Percentiles rank a stretch among this genome's conserved stretches.
Evolutionary conservation across 1,140 invertebrate species (phyloP).

Genomic region (Phocides pigmalion): DNA sequence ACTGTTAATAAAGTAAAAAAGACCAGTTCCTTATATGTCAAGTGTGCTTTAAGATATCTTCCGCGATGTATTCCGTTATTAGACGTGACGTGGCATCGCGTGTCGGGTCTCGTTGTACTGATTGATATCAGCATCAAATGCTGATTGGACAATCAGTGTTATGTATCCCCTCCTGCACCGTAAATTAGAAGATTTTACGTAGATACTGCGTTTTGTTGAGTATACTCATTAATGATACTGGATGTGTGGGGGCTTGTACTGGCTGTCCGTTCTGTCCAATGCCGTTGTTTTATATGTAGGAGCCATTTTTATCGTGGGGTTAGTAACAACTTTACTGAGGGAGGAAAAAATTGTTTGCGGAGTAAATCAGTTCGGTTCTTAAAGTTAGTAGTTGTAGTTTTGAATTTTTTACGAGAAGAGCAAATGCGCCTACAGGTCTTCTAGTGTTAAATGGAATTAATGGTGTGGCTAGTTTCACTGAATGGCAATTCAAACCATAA

Average conservation of each 20-base stretch:
- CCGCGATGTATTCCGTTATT: not conserved
- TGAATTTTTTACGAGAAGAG: no score
- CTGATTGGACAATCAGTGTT: slow-evolving; percentile 24
- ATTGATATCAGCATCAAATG: slow-evolving; percentile 24
- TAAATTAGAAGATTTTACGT: slow-evolving; percentile 28
- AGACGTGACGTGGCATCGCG: slow-evolving; percentile 12
- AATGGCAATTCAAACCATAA: no score
- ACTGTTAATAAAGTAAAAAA: no score
- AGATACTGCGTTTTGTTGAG: slow-evolving; percentile 24
- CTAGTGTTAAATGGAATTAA: no score
- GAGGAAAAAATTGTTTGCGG: no score
- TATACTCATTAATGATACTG: not conserved
- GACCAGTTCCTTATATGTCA: not conserved
- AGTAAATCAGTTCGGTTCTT: no score
- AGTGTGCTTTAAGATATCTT: not conserved
- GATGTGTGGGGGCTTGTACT: no score
- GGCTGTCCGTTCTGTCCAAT: not conserved
- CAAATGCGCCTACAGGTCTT: no score
- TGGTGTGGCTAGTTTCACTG: no score
- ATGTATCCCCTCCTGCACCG: slow-evolving; percentile 32
- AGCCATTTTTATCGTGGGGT: no score
- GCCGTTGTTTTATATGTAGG: not conserved
- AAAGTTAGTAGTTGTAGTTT: no score
- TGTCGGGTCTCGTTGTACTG: slow-evolving; percentile 6
- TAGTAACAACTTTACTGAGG: no score